These are phyloP conservation scores for Sylvilagus bachmani DNA, from an alignment of 2,113 vertebrate species.

Conservation along the genomic window DNA sequence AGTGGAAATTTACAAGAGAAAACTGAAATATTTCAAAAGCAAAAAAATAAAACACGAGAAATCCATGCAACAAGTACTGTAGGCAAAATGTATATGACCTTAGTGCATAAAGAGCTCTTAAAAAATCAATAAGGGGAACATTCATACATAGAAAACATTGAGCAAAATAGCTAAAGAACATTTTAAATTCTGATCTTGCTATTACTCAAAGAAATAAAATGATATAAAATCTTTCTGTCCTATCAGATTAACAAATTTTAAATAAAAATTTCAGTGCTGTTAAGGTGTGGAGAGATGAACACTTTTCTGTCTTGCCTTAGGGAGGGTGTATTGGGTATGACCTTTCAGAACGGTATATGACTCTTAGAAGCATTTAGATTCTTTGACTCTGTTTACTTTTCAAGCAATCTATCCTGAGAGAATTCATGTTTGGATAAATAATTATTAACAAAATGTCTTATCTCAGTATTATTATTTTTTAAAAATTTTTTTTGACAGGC, in stretches of 20 bases:
- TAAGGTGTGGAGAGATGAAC: conserved; percentile 40
- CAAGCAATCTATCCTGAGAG: conserved; percentile 30
- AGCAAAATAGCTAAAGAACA: conserved; percentile 13
- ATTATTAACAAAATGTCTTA: conserved; percentile 32
- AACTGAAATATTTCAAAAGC: conserved; percentile 43
- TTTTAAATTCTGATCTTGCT: conserved; percentile 44
- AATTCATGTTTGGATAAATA: conserved; percentile 54
- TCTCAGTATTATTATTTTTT: conserved; percentile 41
- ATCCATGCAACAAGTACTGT: neutral
- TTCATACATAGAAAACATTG: neutral
- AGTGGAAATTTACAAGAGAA: conserved; percentile 69
- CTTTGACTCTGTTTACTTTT: conserved; percentile 51
- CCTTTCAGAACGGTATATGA: conserved; percentile 18
- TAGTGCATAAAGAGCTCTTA: conserved; percentile 41
- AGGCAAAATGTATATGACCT: conserved; percentile 16
- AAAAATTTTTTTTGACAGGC: neutral
- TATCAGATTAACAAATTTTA: conserved; percentile 12
- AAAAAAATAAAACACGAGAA: neutral
- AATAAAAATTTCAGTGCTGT: conserved; percentile 1
- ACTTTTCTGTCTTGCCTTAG: neutral
- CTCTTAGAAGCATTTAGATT: conserved; percentile 34
- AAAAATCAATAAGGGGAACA: conserved; percentile 43
- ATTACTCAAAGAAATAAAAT: conserved; percentile 46
- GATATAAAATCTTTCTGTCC: conserved; percentile 8
- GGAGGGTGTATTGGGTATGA: neutral